Percentiles rank a stretch among this genome's conserved stretches.
Conservation (phyloP, 2,113 vertebrate genomes). For the Dipodomys merriami region DNA sequence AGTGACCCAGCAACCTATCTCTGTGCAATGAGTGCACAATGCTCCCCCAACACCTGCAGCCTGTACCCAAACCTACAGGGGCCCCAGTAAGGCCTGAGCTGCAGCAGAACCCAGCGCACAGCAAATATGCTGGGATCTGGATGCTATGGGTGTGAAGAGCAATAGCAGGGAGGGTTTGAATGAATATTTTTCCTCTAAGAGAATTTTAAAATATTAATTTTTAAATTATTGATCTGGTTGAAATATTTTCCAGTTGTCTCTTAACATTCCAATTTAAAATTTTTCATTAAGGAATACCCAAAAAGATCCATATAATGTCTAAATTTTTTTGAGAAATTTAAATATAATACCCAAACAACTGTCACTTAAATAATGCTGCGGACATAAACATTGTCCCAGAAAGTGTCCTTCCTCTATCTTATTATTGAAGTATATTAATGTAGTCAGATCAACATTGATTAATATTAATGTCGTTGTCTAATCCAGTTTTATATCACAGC, state of each 20-base stretch:
- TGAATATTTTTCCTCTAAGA: too few species aligned
- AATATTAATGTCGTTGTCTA: neutral
- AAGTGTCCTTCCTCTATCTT: neutral
- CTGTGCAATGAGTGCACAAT: constrained; percentile 62
- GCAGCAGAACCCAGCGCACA: neutral
- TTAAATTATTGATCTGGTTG: too few species aligned
- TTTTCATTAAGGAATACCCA: neutral
- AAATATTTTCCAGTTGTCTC: neutral
- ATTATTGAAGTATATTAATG: too few species aligned
- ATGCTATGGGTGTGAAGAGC: neutral
- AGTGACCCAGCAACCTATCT: constrained; percentile 63
- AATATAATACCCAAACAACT: neutral
- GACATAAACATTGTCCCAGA: neutral
- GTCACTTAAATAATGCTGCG: neutral
- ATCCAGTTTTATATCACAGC: neutral
- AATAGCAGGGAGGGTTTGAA: neutral
- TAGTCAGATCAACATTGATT: too few species aligned
- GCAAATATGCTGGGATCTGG: neutral
- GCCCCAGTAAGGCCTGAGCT: neutral
- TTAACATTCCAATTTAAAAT: neutral
- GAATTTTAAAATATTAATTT: too few species aligned
- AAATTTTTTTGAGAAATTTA: neutral
- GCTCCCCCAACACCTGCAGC: neutral
- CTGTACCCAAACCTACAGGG: neutral
- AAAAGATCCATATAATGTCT: neutral